Conservation (phyloP, 2,888 invertebrate genomes). For the Invenusta paracnida region DNA sequence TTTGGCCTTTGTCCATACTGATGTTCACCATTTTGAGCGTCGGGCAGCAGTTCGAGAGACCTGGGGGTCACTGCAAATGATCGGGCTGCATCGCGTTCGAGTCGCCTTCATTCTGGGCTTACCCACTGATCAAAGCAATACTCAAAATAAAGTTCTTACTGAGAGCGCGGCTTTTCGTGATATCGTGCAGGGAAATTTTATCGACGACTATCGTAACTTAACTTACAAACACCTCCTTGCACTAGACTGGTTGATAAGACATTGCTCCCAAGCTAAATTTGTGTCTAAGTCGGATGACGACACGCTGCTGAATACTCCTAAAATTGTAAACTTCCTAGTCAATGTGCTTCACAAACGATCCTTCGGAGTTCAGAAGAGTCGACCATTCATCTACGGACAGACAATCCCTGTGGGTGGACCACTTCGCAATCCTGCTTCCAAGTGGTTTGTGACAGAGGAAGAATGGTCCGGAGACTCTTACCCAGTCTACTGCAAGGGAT, state of each 20-base stretch:
- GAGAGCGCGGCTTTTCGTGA: conserved; percentile 28
- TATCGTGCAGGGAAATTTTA: conserved; percentile 33
- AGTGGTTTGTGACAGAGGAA: conserved; percentile 33
- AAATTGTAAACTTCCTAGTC: conserved; percentile 17
- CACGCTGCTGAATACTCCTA: conserved; percentile 20
- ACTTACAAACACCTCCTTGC: conserved; percentile 35
- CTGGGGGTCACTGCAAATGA: conserved; percentile 39
- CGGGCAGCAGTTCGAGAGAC: conserved; percentile 37
- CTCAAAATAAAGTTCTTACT: background rate
- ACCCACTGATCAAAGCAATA: background rate
- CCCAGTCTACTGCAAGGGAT: conserved; percentile 38
- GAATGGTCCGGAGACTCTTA: conserved; percentile 27
- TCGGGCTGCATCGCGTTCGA: conserved; percentile 16
- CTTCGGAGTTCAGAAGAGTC: background rate
- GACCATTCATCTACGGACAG: conserved; percentile 11
- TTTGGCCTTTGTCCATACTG: conserved; percentile 35
- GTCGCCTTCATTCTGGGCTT: conserved; percentile 39
- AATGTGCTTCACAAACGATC: background rate
- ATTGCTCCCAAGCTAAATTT: conserved; percentile 31
- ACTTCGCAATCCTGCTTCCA: background rate
- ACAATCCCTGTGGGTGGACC: background rate
- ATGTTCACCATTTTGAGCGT: conserved; percentile 31
- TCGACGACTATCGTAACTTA: conserved; percentile 16
- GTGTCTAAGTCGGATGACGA: conserved; percentile 34
- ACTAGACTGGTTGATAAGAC: conserved; percentile 26